Evolutionary conservation across 2,797 vertebrate species (phyloP), one percentile per base, ranked within the genome.

Genomic region (Sebastes goodei): DNA sequence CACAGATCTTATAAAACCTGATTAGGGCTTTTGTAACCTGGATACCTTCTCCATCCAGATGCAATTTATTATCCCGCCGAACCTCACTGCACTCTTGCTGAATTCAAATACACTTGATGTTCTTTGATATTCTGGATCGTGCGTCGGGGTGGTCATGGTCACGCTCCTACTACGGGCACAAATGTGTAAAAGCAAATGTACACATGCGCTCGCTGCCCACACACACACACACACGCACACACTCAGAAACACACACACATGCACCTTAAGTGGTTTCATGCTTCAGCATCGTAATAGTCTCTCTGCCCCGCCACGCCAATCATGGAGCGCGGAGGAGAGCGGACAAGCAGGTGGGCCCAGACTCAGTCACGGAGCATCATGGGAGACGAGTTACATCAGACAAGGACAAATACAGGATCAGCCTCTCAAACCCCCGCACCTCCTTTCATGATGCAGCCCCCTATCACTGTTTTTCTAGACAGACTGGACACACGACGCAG

Each of bases 11-110:
- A 85, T 77, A 70, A 88, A 92, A 81, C 70, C 70, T 74, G 88
- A 92, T 93, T 88, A 91, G 57, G 6, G 64, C 55, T 84, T 82
- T 81, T 71, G 90, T 94, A 94, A 93, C 94, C 91, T 94, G 93
- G 89, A 93, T 91, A 94, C 92, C 87, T 71, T 74, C 75, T 83
- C 76, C 76, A 84, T 86, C 83, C 78, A 84, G 75, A 92, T 88
- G 77, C 69, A 72, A 89, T 87, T 69, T 84, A 91, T 93, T 90
- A 94, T 76, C 72, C 83, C 76, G 79, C 53, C 75, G 70, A 30
- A 60, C 42, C 66, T 69, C 71, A 11, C 85, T 57, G 83, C 75
- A 68, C 83, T 79, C 83, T 69, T 29, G 55, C 78, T 87, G 88
- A 86, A 94, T 94, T 92, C 83, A 92, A 90, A 93, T 89, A 70